phyloP scores from a whole-genome alignment of 1,140 invertebrate species.

The Procambarus clarkii region DNA sequence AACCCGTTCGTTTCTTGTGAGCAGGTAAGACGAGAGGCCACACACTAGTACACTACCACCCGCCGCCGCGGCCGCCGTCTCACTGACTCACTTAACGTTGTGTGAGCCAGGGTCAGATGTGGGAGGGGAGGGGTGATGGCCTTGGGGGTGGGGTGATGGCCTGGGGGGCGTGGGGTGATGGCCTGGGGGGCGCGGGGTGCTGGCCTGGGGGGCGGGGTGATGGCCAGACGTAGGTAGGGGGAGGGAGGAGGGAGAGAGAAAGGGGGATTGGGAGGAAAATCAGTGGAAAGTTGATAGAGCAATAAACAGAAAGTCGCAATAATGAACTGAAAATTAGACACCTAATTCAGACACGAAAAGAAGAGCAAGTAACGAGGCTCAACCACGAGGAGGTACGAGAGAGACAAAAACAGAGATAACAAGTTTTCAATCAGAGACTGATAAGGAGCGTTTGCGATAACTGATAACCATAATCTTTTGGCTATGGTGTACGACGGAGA shows the following conservation, averaged over 20 bases:
- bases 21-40: neutral
- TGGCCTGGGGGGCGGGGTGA: neutral
- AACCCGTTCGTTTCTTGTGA: constrained; percentile 1
- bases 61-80: constrained; percentile 5
- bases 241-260: constrained; percentile 25
- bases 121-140: too few species aligned
- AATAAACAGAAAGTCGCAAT: too few species aligned
- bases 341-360: too few species aligned
- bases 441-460: neutral
- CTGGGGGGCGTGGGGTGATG: neutral
- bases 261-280: neutral
- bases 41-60: constrained; percentile 11
- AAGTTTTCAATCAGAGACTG: neutral
- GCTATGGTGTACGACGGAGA: neutral
- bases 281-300: neutral
- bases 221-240: neutral
- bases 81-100: constrained; percentile 46
- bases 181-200: too few species aligned
- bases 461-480: neutral
- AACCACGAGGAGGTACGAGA: too few species aligned
- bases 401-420: neutral
- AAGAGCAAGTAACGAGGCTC: too few species aligned
- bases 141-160: neutral
- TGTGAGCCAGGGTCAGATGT: neutral
- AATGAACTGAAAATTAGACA: too few species aligned